Evolutionary conservation across 2,113 vertebrate species (phyloP).

Genomic region (Herpetotheres cachinnans): DNA sequence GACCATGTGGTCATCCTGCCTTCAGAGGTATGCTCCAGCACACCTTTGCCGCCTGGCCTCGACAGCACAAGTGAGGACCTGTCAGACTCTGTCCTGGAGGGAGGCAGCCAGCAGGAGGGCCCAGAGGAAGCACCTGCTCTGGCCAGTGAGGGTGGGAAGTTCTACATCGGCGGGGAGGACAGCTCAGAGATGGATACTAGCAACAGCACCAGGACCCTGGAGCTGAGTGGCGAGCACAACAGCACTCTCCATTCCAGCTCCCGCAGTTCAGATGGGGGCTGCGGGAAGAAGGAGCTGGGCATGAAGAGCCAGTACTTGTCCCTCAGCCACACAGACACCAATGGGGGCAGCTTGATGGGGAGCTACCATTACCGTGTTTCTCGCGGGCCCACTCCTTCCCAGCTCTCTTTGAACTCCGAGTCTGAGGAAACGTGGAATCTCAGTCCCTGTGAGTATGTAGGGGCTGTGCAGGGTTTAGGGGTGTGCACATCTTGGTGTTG

Average conservation of each 20-base stretch:
- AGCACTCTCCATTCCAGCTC: slow-evolving; percentile 12
- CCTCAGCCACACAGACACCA: slow-evolving; percentile 41
- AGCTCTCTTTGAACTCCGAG: background rate
- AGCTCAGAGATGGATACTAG: slow-evolving; percentile 2
- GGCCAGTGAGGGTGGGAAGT: background rate
- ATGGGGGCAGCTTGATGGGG: slow-evolving; percentile 17
- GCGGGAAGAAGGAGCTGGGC: background rate
- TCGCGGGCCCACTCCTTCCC: slow-evolving; percentile 6
- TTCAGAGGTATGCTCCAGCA: slow-evolving; percentile 67
- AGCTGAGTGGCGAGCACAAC: background rate
- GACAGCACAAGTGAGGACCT: slow-evolving; percentile 19
- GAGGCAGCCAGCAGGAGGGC: slow-evolving; percentile 34
- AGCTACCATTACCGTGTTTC: slow-evolving; percentile 42
- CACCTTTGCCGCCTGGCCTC: background rate
- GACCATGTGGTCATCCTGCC: slow-evolving; percentile 88
- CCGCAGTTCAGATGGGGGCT: background rate
- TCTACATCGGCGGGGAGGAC: slow-evolving; percentile 65
- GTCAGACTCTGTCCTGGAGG: slow-evolving; percentile 36
- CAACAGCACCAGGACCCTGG: slow-evolving; percentile 17
- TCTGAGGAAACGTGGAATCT: slow-evolving; percentile 48
- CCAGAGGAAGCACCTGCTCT: background rate
- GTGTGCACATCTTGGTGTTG: background rate
- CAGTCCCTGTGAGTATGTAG: slow-evolving; percentile 60
- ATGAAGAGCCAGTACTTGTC: slow-evolving; percentile 6
- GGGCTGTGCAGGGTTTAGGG: background rate